These are phyloP conservation scores for Charina bottae DNA, from an alignment of 2,113 vertebrate species.

Conservation along the genomic window DNA sequence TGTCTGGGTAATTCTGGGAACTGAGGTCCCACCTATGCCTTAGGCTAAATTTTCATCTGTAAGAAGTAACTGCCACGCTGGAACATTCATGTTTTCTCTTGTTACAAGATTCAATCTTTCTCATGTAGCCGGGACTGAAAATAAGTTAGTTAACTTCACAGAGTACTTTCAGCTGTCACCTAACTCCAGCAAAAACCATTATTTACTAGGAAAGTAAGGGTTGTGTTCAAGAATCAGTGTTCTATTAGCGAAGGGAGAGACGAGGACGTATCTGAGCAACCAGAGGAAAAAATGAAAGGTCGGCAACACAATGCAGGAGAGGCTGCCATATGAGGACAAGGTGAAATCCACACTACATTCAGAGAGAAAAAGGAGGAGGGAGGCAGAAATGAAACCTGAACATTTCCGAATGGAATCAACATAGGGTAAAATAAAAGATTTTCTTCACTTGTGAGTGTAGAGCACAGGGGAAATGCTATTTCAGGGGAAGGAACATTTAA, in stretches of 20 bases:
- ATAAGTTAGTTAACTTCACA: background rate
- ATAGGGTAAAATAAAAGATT: background rate
- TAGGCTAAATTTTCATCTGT: constrained; percentile 49
- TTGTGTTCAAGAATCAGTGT: background rate
- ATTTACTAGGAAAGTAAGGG: background rate
- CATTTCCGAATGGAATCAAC: constrained; percentile 15
- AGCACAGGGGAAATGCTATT: background rate
- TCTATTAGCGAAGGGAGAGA: background rate
- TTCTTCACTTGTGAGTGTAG: background rate
- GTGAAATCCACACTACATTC: background rate
- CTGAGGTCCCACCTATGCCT: background rate
- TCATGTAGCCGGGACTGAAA: background rate
- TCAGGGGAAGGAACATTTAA: background rate
- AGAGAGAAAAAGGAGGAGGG: background rate
- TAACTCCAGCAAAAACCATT: background rate
- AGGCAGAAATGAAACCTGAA: background rate
- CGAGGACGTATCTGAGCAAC: background rate
- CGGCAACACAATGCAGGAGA: background rate
- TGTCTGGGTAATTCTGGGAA: background rate
- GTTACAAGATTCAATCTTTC: background rate
- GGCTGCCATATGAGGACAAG: background rate
- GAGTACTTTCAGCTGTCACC: background rate
- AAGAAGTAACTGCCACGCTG: constrained; percentile 24
- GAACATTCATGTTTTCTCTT: constrained; percentile 12
- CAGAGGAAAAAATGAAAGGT: background rate